A percentile compares a stretch with the other conserved stretches of the same genome.
Conservation (phyloP, 1,140 invertebrate species). For the Araneus ventricosus region DNA sequence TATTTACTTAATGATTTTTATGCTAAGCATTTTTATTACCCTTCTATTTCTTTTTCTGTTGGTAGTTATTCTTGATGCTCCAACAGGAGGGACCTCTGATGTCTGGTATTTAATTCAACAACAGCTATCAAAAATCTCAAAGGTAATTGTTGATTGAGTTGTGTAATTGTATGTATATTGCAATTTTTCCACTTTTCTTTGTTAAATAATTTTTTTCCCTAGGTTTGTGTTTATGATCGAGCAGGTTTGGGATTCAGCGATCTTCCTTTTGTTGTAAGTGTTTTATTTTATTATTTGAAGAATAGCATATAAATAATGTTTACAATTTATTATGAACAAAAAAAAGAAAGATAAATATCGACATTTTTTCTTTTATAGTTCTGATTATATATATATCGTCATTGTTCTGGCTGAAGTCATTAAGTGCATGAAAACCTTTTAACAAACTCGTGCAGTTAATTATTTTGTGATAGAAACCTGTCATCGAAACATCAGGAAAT, state of each 20-base stretch:
- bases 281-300: no score
- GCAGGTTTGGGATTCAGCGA: constrained; percentile 67
- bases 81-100: constrained; percentile 68
- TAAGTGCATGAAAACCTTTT: no score
- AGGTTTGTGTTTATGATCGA: constrained; percentile 74
- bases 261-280: constrained; percentile 61
- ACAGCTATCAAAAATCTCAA: constrained; percentile 54
- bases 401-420: no score
- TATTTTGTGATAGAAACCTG: no score
- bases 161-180: not conserved
- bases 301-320: no score
- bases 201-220: not conserved
- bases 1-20: not conserved
- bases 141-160: not conserved
- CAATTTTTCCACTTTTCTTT: no score
- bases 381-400: no score
- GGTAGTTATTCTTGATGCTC: constrained; percentile 68
- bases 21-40: not conserved
- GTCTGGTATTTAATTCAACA: constrained; percentile 57
- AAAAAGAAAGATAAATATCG: no score
- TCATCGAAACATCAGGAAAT: no score
- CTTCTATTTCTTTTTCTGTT: not conserved
- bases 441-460: no score
- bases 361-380: no score
- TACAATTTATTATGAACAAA: no score